phyloP scores from a whole-genome alignment of 2,888 invertebrate genomes.

The Drosophila austrosaltans region DNA sequence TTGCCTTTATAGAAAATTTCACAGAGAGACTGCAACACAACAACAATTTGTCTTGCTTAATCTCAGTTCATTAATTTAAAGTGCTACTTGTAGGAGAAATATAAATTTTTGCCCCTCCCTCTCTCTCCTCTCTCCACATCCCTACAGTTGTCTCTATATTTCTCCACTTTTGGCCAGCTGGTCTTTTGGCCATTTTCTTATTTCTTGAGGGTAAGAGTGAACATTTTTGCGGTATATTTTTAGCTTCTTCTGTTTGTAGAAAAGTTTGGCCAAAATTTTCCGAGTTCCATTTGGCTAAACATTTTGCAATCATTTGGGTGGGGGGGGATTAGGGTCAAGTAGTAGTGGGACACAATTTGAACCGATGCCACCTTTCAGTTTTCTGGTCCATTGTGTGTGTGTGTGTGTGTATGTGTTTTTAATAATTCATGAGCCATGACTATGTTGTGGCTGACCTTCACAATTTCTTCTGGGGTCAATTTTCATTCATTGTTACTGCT shows the following conservation, averaged over 20 bases:
- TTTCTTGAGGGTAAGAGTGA: conserved; percentile 46
- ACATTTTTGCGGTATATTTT: conserved; percentile 51
- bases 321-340: conserved; percentile 71
- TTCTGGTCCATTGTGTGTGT: conserved; percentile 29
- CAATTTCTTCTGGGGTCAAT: conserved; percentile 60
- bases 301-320: conserved; percentile 64
- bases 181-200: conserved; percentile 13
- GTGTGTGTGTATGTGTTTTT: conserved; percentile 48
- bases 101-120: neutral
- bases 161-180: conserved; percentile 12
- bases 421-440: conserved; percentile 71
- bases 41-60: conserved; percentile 78
- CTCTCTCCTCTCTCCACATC: neutral
- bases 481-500: conserved; percentile 45
- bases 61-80: conserved; percentile 79
- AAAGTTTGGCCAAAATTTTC: conserved; percentile 26
- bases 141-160: neutral
- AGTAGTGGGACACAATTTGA: conserved; percentile 18
- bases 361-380: conserved; percentile 9
- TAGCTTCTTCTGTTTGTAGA: conserved; percentile 11
- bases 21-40: conserved; percentile 37
- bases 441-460: conserved; percentile 67
- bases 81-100: conserved; percentile 62
- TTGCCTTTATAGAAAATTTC: conserved; percentile 57
- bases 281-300: conserved; percentile 68